Evolutionary conservation across 2,797 vertebrate species (phyloP), one percentile per base, ranked within the genome.

Genomic region (Enteromius anoplus): DNA sequence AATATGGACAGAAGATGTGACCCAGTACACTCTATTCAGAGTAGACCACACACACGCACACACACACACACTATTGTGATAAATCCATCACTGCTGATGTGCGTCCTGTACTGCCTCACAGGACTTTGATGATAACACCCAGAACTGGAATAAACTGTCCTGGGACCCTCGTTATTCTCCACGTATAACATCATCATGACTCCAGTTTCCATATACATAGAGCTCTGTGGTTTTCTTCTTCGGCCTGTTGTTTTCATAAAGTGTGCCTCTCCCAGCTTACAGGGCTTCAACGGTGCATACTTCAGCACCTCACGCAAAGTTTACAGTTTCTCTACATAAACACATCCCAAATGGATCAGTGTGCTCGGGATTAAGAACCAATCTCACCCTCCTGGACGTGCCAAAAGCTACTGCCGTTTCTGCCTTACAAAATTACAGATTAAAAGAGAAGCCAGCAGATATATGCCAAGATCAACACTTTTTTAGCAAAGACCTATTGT

Each of bases 151-250:
- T 77, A 85, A 89, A 90, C 88, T 81, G 77, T 81, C 72, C 49
- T 34, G 34, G 77, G 60, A 71, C 78, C 32, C 15, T 40, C 37
- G 75, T 68, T 47, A 26, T 62, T 81, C 78, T 76, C 62, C 65
- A 55, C n/a, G 29, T 85, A 66, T 68, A 85, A 85, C 81, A 90
- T 88, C 80, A 81, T 85, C 80, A 89, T 86, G 86, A 85, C 82
- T 85, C 84, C 21, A 85, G 78, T 89, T 87, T 87, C 85, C 86
- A 88, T 87, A 87, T 82, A 89, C 84, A 87, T 82, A 87, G 49
- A 77, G 72, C 40, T 47, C 76, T 77, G 87, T 47, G 80, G 82
- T 85, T 85, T 76, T n/a, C 72, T 71, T 32, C 68, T 71, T 14
- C 68, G 19, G 47, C 37, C 60, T 51, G 75, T 84, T 88, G 86